Evolutionary conservation across 2,797 vertebrate genomes (phyloP).

Genomic region (Manis crassicaudata): DNA sequence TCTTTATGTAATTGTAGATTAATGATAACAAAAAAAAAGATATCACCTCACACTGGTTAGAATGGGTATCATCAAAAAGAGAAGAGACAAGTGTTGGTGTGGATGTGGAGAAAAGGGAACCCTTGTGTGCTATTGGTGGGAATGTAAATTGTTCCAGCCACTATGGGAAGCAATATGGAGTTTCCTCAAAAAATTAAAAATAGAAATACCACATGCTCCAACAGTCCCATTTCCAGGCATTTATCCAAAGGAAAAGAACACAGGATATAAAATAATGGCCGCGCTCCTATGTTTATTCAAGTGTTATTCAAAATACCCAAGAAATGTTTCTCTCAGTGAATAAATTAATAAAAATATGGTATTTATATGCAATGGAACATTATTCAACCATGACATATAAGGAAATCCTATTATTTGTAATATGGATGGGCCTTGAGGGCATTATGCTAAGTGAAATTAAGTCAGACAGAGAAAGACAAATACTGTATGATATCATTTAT

Average conservation of each 20-base stretch:
- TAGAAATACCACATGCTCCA: background rate
- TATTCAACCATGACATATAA: background rate
- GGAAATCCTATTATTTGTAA: background rate
- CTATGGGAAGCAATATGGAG: background rate
- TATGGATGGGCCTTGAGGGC: background rate
- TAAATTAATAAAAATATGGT: background rate
- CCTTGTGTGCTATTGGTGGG: background rate
- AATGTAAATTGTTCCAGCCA: background rate
- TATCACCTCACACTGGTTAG: background rate
- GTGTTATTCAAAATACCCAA: background rate
- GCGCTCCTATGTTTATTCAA: background rate
- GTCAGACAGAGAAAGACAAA: background rate
- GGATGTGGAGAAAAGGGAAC: background rate
- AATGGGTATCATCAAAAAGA: background rate
- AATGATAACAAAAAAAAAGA: background rate
- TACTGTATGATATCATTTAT: background rate
- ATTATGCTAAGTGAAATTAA: background rate
- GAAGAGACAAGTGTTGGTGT: background rate
- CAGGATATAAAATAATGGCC: background rate
- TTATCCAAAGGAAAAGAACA: background rate
- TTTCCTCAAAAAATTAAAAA: background rate
- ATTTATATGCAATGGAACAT: background rate
- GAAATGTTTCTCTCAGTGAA: background rate
- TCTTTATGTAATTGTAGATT: no score
- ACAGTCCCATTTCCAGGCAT: background rate